Conservation (phyloP, 2,113 vertebrate species). For the Acanthisitta chloris region DNA sequence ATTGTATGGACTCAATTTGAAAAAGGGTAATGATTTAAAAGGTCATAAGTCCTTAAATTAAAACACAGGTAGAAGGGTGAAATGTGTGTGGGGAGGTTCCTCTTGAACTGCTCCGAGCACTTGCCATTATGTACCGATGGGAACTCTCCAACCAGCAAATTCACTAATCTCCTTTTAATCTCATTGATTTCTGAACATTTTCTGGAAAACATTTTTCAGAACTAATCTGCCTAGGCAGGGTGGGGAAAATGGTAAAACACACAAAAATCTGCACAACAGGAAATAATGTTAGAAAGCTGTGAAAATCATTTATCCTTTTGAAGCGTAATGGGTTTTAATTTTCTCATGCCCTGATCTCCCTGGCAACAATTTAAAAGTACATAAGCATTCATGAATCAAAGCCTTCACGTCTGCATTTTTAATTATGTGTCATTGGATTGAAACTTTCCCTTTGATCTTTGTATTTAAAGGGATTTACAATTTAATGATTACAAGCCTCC, state of each 20-base stretch:
- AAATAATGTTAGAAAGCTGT: slow-evolving; percentile 72
- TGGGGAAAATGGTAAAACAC: slow-evolving; percentile 45
- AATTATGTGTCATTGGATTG: slow-evolving; percentile 74
- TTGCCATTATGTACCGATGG: not conserved
- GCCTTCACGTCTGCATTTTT: slow-evolving; percentile 69
- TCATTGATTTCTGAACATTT: slow-evolving; percentile 32
- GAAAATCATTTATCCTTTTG: slow-evolving; percentile 74
- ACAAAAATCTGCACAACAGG: slow-evolving; percentile 65
- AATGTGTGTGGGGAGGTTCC: not conserved
- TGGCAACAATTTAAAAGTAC: slow-evolving; percentile 75
- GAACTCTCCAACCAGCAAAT: not conserved
- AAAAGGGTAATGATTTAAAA: slow-evolving; percentile 13
- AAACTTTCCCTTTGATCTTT: slow-evolving; percentile 76
- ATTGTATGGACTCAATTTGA: not conserved
- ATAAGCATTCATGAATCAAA: slow-evolving; percentile 75
- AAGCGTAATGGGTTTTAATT: slow-evolving; percentile 74
- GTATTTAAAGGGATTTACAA: slow-evolving; percentile 72
- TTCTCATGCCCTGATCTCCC: slow-evolving; percentile 76
- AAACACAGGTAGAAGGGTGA: not conserved
- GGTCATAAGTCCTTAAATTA: not conserved
- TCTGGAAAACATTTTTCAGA: slow-evolving; percentile 49
- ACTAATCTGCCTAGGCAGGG: not conserved
- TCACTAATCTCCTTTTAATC: slow-evolving; percentile 48
- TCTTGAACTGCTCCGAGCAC: not conserved
- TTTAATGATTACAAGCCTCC: slow-evolving; percentile 63